These are phyloP conservation scores for Zoroaster sp. DNA, from an alignment of 53 echinoderm and acorn worm species.

Conservation along the genomic window DNA sequence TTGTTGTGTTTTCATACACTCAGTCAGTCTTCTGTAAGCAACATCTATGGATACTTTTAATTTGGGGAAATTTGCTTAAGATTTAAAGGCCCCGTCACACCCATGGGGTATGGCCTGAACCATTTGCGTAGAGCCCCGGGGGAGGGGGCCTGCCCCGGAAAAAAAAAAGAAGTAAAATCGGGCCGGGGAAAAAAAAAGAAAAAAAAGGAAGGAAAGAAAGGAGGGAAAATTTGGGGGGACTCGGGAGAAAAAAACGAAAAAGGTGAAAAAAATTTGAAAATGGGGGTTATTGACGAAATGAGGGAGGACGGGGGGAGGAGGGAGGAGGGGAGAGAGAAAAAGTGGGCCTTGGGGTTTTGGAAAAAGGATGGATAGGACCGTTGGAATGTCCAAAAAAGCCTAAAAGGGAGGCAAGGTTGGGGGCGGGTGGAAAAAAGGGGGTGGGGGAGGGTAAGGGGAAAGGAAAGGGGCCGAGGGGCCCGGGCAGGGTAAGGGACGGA, in stretches of 20 bases:
- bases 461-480: background rate
- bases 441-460: background rate
- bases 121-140: no score
- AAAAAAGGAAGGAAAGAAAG: background rate
- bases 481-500: no score
- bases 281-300: no score
- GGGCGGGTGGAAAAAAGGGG: background rate
- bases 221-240: background rate
- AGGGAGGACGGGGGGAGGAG: no score
- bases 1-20: no score
- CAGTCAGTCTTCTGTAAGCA: no score
- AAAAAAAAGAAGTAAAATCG: background rate
- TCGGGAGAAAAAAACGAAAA: background rate
- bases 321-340: background rate
- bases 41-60: no score
- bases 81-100: no score
- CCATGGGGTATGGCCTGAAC: no score
- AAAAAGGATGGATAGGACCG: no score
- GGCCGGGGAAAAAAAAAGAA: background rate
- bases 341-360: background rate
- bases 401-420: background rate
- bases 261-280: background rate
- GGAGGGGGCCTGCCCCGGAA: background rate
- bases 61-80: no score
- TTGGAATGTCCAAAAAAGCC: background rate